Base-by-base conservation (phyloP, 1,140 invertebrate genomes). In the Hermatobates lingyangjiaoensis region DNA sequence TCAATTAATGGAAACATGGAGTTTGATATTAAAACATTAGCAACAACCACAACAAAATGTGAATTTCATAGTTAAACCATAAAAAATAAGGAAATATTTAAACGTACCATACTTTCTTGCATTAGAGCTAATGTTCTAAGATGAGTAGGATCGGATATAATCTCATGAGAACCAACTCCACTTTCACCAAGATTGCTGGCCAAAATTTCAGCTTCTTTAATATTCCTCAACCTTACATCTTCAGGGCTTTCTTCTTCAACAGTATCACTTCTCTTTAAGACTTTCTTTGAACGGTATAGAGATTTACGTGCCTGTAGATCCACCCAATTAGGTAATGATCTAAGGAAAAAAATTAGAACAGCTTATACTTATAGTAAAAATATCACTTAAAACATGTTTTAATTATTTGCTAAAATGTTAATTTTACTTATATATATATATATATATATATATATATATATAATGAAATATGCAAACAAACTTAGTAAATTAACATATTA, bases 171-270 rank as follows among this genome's bases (percentile, higher is more conserved):
- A 5, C 77, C 77, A n/a, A 91, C 84, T 15, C 83, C 79, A 24
- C 81, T 80, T 61, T 92, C 87, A 1, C 82, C 83, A 15, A 93
- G 67, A 65, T 88, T 92, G 28, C 80, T 82, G 15, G 87, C 89
- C 2, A 96, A 68, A 57, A 95, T 91, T 62, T 92, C 86, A 0
- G 90, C 88, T 68, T 96, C 92, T 50, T 86, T 78, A 26, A 83
- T 70, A 65, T 88, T 91, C 52, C 87, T 71, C 56, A 82, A 75
- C 26, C 84, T 68, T 38, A 90, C 74, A 61, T 90, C 83, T 57
- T 84, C 74, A 0, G 81, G 80, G 60, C 77, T 79, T 60, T 80
- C 76, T 59, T 79, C 77, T 58, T 80, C 77, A 18, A 71, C 70
- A 0, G 72, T 75, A 54, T 70, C 67, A 49, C 70, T 68, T n/a